Percentiles rank a stretch among this genome's conserved stretches.
Evolutionary conservation across 2,113 vertebrate species (phyloP).

Genomic region (Clarias macrocephalus): DNA sequence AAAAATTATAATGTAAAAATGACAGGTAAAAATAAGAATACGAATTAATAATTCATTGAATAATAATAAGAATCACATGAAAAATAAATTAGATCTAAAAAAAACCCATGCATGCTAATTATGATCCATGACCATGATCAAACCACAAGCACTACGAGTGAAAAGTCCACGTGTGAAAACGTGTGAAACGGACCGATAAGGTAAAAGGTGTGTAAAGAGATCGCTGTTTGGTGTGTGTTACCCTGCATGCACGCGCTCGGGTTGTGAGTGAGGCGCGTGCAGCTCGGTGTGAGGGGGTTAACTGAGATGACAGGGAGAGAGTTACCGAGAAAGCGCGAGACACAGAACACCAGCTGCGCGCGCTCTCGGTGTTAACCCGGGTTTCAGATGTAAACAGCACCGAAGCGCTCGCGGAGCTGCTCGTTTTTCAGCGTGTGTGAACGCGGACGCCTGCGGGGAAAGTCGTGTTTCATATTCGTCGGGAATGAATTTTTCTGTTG

Average conservation of each 20-base stretch:
- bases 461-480: not conserved
- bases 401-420: not conserved
- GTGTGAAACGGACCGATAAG: not conserved
- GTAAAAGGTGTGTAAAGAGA: not conserved
- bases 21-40: not conserved
- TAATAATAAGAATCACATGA: too few species aligned
- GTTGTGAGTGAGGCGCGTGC: not conserved
- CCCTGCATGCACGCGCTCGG: not conserved
- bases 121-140: not conserved
- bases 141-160: not conserved
- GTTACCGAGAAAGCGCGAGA: constrained; percentile 1
- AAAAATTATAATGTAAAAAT: too few species aligned
- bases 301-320: constrained; percentile 14
- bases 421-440: not conserved
- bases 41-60: not conserved
- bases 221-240: not conserved
- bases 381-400: not conserved
- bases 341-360: constrained; percentile 7
- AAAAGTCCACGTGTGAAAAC: not conserved
- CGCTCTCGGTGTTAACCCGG: not conserved
- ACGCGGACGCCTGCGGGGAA: not conserved
- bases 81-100: too few species aligned
- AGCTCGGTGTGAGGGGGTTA: not conserved
- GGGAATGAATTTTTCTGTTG: not conserved
- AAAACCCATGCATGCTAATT: too few species aligned